Evolutionary conservation across 2,797 vertebrate species (phyloP).

Genomic region (Labeo calbasu): DNA sequence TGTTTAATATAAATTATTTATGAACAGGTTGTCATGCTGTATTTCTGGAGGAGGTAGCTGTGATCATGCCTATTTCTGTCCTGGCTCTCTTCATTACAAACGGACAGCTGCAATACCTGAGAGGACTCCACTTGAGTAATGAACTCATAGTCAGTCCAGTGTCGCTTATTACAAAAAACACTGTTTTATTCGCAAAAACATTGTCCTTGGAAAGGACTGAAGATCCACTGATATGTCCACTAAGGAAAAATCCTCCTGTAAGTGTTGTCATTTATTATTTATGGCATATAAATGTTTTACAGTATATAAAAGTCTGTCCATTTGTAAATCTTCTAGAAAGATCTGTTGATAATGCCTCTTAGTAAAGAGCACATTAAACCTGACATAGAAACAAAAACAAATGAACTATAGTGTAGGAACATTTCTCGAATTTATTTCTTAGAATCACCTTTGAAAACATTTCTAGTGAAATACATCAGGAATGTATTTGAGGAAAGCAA

Average conservation of each 20-base stretch:
- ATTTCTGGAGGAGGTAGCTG: constrained; percentile 43
- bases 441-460: too few species aligned
- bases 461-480: background rate
- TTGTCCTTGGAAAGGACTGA: background rate
- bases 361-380: background rate
- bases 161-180: constrained; percentile 5
- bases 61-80: constrained; percentile 60
- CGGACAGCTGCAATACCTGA: constrained; percentile 64
- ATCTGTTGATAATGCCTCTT: background rate
- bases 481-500: background rate
- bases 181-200: constrained; percentile 7
- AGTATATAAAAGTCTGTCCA: constrained; percentile 11
- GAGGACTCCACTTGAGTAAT: constrained; percentile 38
- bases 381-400: background rate
- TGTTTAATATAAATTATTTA: constrained; percentile 46
- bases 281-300: background rate
- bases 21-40: constrained; percentile 51
- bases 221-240: constrained; percentile 13
- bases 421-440: background rate
- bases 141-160: constrained; percentile 4
- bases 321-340: constrained; percentile 17
- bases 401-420: background rate
- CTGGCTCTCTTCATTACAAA: constrained; percentile 48
- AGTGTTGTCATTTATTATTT: constrained; percentile 40
- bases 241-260: constrained; percentile 22